Evolutionary conservation across 2,797 vertebrate genomes (phyloP), one percentile per base, ranked within the genome.

Genomic region (Mionectes olivaceus): DNA sequence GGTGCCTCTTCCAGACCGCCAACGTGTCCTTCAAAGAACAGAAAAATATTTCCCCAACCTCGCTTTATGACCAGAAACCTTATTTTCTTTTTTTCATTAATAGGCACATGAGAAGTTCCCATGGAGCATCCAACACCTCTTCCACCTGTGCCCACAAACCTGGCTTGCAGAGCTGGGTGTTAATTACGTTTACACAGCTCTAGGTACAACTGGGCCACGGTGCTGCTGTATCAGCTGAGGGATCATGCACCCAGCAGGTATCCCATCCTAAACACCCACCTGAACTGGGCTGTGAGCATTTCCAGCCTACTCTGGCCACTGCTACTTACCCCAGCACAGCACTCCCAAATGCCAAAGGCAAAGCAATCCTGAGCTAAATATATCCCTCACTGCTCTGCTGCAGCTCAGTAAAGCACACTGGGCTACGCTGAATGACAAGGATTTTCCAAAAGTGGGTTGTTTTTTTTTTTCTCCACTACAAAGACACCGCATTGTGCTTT

Each of bases 341-440:
- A 39, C 11, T 83, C 64, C 39, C 57, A 69, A 87, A 75, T 21
- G 91, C 89, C 89, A 83, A 70, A 86, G 76, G 79, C 87, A 88
- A 76, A 61, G 70, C 25, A 78, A 84, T 57, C 53, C 61, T 17
- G 53, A 86, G 82, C 65, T 87, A 92, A 92, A 90, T 79, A 76
- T 41, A 94, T 41, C 89, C 79, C 37, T 78, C 7, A 0, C 16
- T 32, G 47, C 64, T 79, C 60, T n/a, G 49, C 49, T 55, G 23
- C 43, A 49, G 65, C 61, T 91, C 68, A 74, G 67, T 22, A 17
- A 73, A 94, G 68, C 81, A 87, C 53, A 18, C 2, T 8, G 27
- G 84, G 64, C 50, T 92, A 59, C 65, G 50, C 7, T 67, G 76
- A 89, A 73, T 55, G 43, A 89, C 70, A 87, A 59, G 35, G 32